These are phyloP conservation scores for Eristalinus sepulchralis DNA, from an alignment of 2,888 invertebrate species.

Conservation along the genomic window DNA sequence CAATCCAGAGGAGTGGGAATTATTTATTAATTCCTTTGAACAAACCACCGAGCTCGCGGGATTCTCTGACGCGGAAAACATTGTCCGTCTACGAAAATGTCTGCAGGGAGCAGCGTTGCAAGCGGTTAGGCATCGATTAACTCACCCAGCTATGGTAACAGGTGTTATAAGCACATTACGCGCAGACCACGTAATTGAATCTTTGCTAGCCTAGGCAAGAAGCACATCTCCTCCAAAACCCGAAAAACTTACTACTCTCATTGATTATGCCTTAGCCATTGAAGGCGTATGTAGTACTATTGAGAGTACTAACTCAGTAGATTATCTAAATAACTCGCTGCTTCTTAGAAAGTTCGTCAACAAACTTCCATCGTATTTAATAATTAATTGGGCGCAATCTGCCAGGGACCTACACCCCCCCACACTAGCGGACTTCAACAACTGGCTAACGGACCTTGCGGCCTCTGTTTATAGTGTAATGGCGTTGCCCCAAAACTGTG, in stretches of 20 bases:
- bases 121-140: conserved; percentile 26
- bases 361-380: conserved; percentile 9
- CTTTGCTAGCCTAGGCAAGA: conserved; percentile 12
- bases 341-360: conserved; percentile 29
- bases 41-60: conserved; percentile 19
- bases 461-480: conserved; percentile 10
- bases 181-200: conserved; percentile 2
- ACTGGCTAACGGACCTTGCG: conserved; percentile 13
- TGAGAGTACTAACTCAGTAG: conserved; percentile 11
- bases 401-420: background rate
- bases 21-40: conserved; percentile 26
- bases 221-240: conserved; percentile 10
- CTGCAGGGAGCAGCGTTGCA: conserved; percentile 15
- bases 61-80: conserved; percentile 13
- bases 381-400: conserved; percentile 13
- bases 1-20: conserved; percentile 16
- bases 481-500: background rate
- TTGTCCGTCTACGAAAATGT: conserved; percentile 22
- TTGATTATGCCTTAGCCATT: conserved; percentile 23
- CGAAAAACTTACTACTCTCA: conserved; percentile 4
- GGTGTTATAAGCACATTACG: conserved; percentile 20
- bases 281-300: conserved; percentile 25
- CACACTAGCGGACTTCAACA: conserved; percentile 1
- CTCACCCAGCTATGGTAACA: conserved; percentile 11
- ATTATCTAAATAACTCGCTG: conserved; percentile 15